A percentile compares a stretch with the other conserved stretches of the same genome.
Conservation (phyloP, 2,113 vertebrate genomes). For the Sylvia atricapilla region DNA sequence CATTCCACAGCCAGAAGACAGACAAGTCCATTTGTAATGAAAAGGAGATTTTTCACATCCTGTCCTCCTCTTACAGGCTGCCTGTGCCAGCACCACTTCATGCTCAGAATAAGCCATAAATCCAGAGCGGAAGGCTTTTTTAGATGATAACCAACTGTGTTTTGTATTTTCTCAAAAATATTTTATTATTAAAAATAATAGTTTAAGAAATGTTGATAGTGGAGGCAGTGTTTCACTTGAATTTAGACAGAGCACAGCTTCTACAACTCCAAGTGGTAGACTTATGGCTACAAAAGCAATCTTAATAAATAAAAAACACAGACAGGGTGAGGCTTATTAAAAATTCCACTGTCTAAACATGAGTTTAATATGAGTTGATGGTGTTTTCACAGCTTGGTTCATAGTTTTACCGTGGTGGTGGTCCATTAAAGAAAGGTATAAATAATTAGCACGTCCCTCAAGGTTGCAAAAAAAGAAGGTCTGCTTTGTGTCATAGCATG, state of each 20-base stretch:
- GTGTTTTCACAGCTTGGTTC: constrained; percentile 59
- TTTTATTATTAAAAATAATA: neutral
- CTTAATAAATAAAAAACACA: constrained; percentile 38
- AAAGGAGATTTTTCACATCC: constrained; percentile 26
- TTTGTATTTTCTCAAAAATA: neutral
- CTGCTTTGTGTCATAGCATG: constrained; percentile 25
- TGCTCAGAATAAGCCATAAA: neutral
- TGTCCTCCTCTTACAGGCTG: neutral
- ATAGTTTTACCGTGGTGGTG: neutral
- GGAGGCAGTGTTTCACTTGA: constrained; percentile 8
- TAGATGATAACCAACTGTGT: neutral
- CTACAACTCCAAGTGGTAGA: neutral
- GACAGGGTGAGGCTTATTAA: constrained; percentile 30
- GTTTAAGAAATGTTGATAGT: neutral
- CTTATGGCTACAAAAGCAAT: neutral
- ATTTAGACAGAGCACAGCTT: neutral
- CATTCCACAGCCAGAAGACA: constrained; percentile 25
- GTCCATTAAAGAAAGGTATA: constrained; percentile 47
- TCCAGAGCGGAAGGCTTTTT: neutral
- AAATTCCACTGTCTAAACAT: constrained; percentile 45
- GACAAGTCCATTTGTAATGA: neutral
- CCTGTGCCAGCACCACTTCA: constrained; percentile 6
- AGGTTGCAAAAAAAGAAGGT: constrained; percentile 26
- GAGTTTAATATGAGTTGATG: constrained; percentile 7
- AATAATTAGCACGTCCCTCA: constrained; percentile 37